Conservation (phyloP, 2,888 invertebrate genomes). For the Athalia circularis region DNA sequence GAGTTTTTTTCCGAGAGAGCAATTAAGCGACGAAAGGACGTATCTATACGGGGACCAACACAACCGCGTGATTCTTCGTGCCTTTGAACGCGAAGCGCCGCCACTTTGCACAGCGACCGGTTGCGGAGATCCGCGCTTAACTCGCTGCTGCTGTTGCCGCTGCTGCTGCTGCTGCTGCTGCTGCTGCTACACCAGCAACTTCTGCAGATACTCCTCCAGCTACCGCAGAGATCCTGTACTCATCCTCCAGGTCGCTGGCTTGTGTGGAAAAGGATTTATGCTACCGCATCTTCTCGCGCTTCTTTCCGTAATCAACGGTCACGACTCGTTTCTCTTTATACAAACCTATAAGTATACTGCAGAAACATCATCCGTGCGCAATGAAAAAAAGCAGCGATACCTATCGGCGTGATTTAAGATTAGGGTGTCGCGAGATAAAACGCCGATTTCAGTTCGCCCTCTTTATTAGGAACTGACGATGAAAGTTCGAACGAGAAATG, state of each 20-base stretch:
- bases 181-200: no score
- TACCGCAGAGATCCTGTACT: no score
- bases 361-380: background rate
- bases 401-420: no score
- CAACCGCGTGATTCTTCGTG: constrained; percentile 48
- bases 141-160: background rate
- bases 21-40: constrained; percentile 48
- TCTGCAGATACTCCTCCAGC: no score
- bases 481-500: no score
- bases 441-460: no score
- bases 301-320: constrained; percentile 17
- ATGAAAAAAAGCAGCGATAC: background rate
- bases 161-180: no score
- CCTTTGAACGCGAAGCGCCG: constrained; percentile 45
- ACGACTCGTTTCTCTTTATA: background rate
- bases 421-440: no score
- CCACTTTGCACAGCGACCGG: constrained; percentile 35
- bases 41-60: constrained; percentile 43
- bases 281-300: background rate
- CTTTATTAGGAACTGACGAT: no score
- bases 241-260: no score
- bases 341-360: background rate
- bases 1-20: constrained; percentile 46
- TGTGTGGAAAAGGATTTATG: background rate
- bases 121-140: background rate